Conservation (phyloP, 1,140 invertebrate species). For the Diachasmimorpha longicaudata region DNA sequence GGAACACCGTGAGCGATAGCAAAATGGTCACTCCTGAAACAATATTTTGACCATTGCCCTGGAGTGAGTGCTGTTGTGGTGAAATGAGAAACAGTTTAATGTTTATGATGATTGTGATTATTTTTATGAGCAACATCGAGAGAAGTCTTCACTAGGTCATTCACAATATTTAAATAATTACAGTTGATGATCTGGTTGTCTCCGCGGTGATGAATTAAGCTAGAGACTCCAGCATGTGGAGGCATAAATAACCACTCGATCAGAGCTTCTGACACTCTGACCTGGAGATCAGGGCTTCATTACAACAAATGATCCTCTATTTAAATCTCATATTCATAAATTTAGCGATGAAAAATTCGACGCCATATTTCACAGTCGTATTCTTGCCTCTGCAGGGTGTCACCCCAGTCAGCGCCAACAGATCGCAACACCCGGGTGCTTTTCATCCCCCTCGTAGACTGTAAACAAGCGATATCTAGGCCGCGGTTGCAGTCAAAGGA, state of each 20-base stretch:
- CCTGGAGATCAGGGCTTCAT: too few species aligned
- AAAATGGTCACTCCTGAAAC: conserved; percentile 99
- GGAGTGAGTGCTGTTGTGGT: conserved; percentile 3
- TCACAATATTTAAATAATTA: too few species aligned
- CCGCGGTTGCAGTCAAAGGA: background rate
- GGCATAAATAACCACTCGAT: too few species aligned
- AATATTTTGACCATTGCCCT: conserved; percentile 57
- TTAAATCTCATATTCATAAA: too few species aligned
- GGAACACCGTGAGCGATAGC: conserved; percentile 99
- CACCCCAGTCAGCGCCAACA: background rate
- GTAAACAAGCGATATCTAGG: background rate
- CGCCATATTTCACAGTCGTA: background rate
- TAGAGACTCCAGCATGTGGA: too few species aligned
- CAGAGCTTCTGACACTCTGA: too few species aligned
- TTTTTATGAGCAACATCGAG: background rate
- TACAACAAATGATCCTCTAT: too few species aligned
- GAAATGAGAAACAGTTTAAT: background rate
- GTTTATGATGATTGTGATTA: background rate
- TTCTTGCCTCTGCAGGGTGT: background rate
- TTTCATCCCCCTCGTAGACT: background rate
- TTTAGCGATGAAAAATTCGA: background rate
- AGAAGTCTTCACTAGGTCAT: too few species aligned
- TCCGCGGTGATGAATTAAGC: too few species aligned
- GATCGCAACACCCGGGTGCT: background rate
- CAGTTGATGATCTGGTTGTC: too few species aligned